phyloP scores from a whole-genome alignment of 2,888 invertebrate species.

The Drosophila fulvimacula region DNA sequence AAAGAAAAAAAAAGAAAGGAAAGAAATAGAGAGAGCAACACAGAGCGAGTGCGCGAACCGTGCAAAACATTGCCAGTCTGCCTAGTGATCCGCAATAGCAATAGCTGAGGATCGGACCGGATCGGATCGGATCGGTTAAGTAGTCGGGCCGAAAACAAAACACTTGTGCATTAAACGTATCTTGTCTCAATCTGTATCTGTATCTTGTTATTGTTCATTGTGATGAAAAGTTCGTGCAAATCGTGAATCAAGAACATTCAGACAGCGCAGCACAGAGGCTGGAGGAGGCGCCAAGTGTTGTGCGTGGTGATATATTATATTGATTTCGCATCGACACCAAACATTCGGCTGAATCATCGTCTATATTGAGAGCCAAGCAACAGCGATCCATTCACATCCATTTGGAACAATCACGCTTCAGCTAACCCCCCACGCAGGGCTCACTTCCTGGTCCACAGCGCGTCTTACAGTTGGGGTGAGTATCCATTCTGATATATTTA shows the following conservation, averaged over 20 bases:
- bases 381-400: slow-evolving; percentile 13
- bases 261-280: neutral
- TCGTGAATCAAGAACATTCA: slow-evolving; percentile 27
- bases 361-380: slow-evolving; percentile 54
- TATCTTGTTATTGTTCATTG: slow-evolving; percentile 19
- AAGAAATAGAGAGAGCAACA: slow-evolving; percentile 11
- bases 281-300: slow-evolving; percentile 10
- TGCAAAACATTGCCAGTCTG: slow-evolving; percentile 32
- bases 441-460: slow-evolving; percentile 21
- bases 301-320: slow-evolving; percentile 60
- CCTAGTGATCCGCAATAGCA: slow-evolving; percentile 34
- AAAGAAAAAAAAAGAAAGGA: neutral
- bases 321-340: slow-evolving; percentile 57
- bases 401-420: slow-evolving; percentile 22
- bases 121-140: slow-evolving; percentile 21
- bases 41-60: slow-evolving; percentile 16
- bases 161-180: slow-evolving; percentile 49
- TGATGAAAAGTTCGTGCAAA: slow-evolving; percentile 53
- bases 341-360: slow-evolving; percentile 71
- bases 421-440: slow-evolving; percentile 5
- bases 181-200: slow-evolving; percentile 19
- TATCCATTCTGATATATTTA: neutral
- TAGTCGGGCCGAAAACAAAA: slow-evolving; percentile 29
- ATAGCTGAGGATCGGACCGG: slow-evolving; percentile 45
- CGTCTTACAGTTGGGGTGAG: slow-evolving; percentile 16